These are phyloP conservation scores for Argyrosomus japonicus DNA, from an alignment of 2,113 vertebrate genomes.

Conservation along the genomic window DNA sequence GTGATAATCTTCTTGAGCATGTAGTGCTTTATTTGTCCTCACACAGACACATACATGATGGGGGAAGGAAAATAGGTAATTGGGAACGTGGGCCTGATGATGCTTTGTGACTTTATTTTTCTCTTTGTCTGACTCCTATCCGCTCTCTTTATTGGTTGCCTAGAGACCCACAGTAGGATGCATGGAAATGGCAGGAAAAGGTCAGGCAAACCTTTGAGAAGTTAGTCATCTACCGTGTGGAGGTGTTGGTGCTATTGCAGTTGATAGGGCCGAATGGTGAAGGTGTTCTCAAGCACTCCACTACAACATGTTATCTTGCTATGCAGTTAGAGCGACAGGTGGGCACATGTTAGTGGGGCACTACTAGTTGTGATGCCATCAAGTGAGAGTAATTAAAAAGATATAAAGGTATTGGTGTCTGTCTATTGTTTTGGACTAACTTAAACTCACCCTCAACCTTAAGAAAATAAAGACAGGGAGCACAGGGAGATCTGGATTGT, in stretches of 20 bases:
- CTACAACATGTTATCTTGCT: conserved; percentile 3
- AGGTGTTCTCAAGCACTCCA: conserved; percentile 47
- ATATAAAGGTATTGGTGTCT: neutral
- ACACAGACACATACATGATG: neutral
- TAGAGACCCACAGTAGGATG: conserved; percentile 78
- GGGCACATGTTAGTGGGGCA: neutral
- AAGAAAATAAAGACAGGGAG: conserved; percentile 16
- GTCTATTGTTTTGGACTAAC: conserved; percentile 14
- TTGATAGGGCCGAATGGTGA: conserved; percentile 28
- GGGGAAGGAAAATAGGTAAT: conserved; percentile 30
- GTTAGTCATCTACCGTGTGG: conserved; percentile 76
- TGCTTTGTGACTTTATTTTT: conserved; percentile 60
- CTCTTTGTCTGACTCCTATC: conserved; percentile 53
- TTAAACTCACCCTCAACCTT: conserved; percentile 7
- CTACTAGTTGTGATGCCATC: conserved; percentile 16
- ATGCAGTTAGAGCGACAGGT: neutral
- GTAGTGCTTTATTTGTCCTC: neutral
- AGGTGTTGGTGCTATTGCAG: conserved; percentile 63
- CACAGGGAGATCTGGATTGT: neutral
- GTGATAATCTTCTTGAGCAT: neutral
- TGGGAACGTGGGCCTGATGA: conserved; percentile 45
- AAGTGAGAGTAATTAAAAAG: neutral
- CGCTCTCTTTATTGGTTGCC: conserved; percentile 68
- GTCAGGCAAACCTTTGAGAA: conserved; percentile 79
- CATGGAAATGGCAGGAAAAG: conserved; percentile 78